A percentile compares a stretch with the other conserved stretches of the same genome.
These are phyloP conservation scores for Mesaphorura yosii DNA, from an alignment of 1,140 invertebrate genomes.

Conservation along the genomic window DNA sequence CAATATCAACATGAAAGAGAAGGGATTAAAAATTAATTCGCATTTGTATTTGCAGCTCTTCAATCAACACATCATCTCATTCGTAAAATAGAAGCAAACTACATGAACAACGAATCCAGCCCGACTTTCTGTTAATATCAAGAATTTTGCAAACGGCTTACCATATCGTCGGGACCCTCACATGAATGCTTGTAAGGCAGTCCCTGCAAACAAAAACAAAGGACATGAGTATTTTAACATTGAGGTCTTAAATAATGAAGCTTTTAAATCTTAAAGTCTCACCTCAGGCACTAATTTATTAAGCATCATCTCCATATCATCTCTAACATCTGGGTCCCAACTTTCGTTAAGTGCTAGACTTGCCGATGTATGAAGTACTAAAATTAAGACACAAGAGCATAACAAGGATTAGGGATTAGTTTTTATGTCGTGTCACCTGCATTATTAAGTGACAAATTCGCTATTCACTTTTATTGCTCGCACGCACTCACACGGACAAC, in stretches of 20 bases:
- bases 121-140: not conserved
- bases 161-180: conserved; percentile 97
- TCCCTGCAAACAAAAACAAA: conserved; percentile 41
- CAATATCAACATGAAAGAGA: too few species aligned
- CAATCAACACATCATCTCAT: too few species aligned
- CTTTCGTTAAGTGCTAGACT: conserved; percentile 94
- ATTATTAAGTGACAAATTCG: too few species aligned
- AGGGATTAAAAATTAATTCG: too few species aligned
- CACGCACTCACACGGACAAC: too few species aligned
- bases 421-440: too few species aligned
- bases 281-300: conserved; percentile 94
- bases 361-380: conserved; percentile 93
- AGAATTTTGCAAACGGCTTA: conserved; percentile 40
- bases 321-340: conserved; percentile 51
- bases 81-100: too few species aligned
- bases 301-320: conserved; percentile 98
- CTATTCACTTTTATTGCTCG: too few species aligned
- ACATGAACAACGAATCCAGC: not conserved
- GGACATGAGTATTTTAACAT: not conserved
- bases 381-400: conserved; percentile 43
- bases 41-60: too few species aligned
- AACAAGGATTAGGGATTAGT: too few species aligned
- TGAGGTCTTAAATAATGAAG: not conserved
- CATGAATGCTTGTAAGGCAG: conserved; percentile 88
- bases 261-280: conserved; percentile 14